Percentiles rank a stretch among this genome's conserved stretches.
These are phyloP conservation scores for Epizoanthus ramosus DNA, from an alignment of 92 coral and sea anemone species.

Conservation along the genomic window DNA sequence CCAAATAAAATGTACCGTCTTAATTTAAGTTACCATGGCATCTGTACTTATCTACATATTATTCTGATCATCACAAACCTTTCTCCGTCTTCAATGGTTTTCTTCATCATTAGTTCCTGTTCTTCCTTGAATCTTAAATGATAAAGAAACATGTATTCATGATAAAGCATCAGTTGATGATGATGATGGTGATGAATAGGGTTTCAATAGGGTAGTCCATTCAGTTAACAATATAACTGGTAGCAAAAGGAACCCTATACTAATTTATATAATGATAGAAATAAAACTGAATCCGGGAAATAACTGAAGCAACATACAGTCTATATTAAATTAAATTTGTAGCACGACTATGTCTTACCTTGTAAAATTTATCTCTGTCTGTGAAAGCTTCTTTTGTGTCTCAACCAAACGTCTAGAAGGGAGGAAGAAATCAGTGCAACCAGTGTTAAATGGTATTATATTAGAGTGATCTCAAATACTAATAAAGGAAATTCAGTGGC, in stretches of 20 bases:
- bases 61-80: background rate
- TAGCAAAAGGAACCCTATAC: no score
- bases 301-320: background rate
- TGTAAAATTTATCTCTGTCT: conserved; percentile 73
- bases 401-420: conserved; percentile 80
- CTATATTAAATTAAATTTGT: no score
- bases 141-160: background rate
- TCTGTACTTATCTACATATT: background rate
- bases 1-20: no score
- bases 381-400: conserved; percentile 87
- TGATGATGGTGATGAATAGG: no score
- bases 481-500: no score
- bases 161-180: background rate
- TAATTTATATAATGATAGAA: no score
- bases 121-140: conserved; percentile 19
- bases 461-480: no score
- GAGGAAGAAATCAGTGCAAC: background rate
- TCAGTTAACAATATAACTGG: no score
- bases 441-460: no score
- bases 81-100: conserved; percentile 20
- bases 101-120: conserved; percentile 23
- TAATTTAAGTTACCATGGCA: no score
- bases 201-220: no score
- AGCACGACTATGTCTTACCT: conserved; percentile 46
- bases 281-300: background rate